Percentiles rank a stretch among this genome's conserved stretches.
These are phyloP conservation scores for Ochropacha duplaris DNA, from an alignment of 2,888 invertebrate species.

Conservation along the genomic window DNA sequence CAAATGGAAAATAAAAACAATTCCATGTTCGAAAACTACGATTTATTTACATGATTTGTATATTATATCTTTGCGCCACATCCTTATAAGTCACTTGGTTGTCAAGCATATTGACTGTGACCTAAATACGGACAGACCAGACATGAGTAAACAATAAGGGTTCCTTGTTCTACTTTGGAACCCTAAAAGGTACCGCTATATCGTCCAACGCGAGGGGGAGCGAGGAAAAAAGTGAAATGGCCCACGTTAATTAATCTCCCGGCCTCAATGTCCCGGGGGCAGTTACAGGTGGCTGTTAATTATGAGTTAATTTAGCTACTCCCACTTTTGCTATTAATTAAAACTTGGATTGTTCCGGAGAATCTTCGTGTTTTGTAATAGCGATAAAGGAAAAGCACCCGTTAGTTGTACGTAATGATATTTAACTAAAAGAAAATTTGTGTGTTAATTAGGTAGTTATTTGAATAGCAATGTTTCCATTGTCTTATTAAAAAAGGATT, in stretches of 20 bases:
- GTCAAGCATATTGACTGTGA: no score
- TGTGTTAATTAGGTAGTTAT: background rate
- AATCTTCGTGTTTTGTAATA: slow-evolving; percentile 9
- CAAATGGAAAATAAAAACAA: no score
- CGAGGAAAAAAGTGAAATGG: slow-evolving; percentile 7
- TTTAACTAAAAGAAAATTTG: background rate
- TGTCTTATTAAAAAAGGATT: no score
- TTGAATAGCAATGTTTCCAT: no score
- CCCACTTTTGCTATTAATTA: slow-evolving; percentile 26
- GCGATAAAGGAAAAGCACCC: background rate
- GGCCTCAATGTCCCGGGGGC: slow-evolving; percentile 16
- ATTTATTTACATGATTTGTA: no score
- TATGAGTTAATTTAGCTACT: slow-evolving; percentile 25
- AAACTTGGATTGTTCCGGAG: slow-evolving; percentile 17
- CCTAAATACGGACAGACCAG: no score
- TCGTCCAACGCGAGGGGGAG: background rate
- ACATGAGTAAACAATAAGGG: no score
- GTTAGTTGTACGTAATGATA: background rate
- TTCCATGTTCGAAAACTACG: no score
- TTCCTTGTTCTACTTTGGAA: no score
- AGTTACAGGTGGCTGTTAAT: slow-evolving; percentile 33
- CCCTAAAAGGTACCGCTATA: background rate
- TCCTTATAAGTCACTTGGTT: no score
- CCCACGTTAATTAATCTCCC: slow-evolving; percentile 16
- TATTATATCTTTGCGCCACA: no score